Evolutionary conservation across 2,888 invertebrate genomes (phyloP).

Genomic region (Drosophila quinaria): DNA sequence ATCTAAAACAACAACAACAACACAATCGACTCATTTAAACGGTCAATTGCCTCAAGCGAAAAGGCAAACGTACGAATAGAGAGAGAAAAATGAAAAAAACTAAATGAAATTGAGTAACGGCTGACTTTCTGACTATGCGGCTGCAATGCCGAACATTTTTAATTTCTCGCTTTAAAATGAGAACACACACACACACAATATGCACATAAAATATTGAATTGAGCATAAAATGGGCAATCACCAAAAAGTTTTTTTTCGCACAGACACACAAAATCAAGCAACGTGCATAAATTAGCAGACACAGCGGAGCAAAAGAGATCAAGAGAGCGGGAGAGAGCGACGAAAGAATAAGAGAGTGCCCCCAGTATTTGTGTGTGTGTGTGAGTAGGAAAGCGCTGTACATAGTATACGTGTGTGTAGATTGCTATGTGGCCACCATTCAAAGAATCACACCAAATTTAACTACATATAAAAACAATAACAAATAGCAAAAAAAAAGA

Average conservation of each 20-base stretch:
- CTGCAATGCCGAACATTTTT: constrained; percentile 48
- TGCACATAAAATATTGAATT: constrained; percentile 53
- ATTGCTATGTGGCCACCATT: constrained; percentile 50
- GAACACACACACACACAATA: constrained; percentile 37
- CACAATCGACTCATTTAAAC: constrained; percentile 72
- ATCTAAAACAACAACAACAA: constrained; percentile 43
- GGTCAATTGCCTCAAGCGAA: constrained; percentile 78
- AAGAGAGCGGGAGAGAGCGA: constrained; percentile 27
- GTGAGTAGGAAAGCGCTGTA: constrained; percentile 46
- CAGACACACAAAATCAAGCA: constrained; percentile 53
- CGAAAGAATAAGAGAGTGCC: constrained; percentile 43
- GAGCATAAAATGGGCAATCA: constrained; percentile 60
- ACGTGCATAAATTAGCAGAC: constrained; percentile 68
- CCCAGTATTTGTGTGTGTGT: constrained; percentile 1
- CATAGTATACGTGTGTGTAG: constrained; percentile 3
- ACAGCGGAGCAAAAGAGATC: constrained; percentile 40
- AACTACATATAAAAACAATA: constrained; percentile 43
- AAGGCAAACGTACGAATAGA: constrained; percentile 69
- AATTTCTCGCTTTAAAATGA: constrained; percentile 47
- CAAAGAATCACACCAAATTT: constrained; percentile 47
- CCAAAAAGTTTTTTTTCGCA: constrained; percentile 47
- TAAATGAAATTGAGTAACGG: constrained; percentile 55
- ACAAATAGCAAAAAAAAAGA: constrained; percentile 12
- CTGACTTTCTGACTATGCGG: constrained; percentile 53
- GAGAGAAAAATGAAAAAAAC: constrained; percentile 44